Conservation (phyloP, 64 coral and sea anemone genomes). For the Montipora cactus region DNA sequence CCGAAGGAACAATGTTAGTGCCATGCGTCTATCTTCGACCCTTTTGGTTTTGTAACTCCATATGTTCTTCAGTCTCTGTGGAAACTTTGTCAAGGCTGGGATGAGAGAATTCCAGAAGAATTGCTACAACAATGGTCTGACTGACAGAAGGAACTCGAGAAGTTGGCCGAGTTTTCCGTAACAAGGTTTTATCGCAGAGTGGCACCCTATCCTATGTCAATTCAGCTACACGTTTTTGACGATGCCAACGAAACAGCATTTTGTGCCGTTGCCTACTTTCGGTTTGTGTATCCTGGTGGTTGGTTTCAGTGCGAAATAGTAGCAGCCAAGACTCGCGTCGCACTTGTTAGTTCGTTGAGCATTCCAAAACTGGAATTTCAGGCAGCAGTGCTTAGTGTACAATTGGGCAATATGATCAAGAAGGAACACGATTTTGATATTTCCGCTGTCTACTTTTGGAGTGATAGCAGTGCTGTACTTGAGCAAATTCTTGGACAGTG, state of each 20-base stretch:
- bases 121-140: not conserved
- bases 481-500: not conserved
- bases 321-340: slow-evolving; percentile 22
- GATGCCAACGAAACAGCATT: not conserved
- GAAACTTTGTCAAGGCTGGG: not conserved
- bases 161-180: not conserved
- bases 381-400: slow-evolving; percentile 10
- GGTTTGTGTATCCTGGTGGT: not conserved
- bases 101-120: not conserved
- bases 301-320: not conserved
- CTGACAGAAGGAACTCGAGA: not conserved
- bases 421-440: not conserved
- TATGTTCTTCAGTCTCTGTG: not conserved
- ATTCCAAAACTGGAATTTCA: slow-evolving; percentile 35
- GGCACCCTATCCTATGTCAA: not conserved
- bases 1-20: not conserved
- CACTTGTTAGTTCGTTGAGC: slow-evolving; percentile 18
- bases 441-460: not conserved
- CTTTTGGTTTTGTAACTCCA: slow-evolving; percentile 19
- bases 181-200: not conserved
- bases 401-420: not conserved
- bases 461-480: slow-evolving; percentile 6
- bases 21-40: slow-evolving; percentile 9
- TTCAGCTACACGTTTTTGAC: slow-evolving; percentile 16
- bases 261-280: slow-evolving; percentile 27